A percentile compares a stretch with the other conserved stretches of the same genome.
Evolutionary conservation across 2,797 vertebrate genomes (phyloP).

Genomic region (Poecilia velifera): DNA sequence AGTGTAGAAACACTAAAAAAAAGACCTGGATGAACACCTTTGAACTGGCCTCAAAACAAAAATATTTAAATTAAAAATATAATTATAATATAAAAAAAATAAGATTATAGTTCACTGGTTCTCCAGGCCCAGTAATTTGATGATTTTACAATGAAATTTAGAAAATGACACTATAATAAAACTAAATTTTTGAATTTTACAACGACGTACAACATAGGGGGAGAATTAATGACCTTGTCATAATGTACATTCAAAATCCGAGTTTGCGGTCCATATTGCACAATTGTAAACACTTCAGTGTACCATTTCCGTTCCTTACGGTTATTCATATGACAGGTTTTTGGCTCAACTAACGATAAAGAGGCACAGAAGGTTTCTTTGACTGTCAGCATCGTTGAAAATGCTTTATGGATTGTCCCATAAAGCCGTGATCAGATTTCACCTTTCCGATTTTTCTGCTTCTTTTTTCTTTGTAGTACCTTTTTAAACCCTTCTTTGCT

Average conservation of each 20-base stretch:
- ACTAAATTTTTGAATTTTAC: constrained; percentile 7
- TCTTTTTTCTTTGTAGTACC: constrained; percentile 39
- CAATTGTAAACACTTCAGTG: constrained; percentile 75
- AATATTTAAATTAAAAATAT: constrained; percentile 50
- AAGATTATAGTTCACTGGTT: constrained; percentile 4
- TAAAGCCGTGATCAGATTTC: constrained; percentile 58
- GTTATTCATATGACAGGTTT: constrained; percentile 22
- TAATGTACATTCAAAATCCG: constrained; percentile 69
- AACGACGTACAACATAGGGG: constrained; percentile 23
- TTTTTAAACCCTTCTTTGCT: constrained; percentile 16
- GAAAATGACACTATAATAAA: constrained; percentile 9
- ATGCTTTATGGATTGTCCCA: constrained; percentile 48
- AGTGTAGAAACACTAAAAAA: not conserved
- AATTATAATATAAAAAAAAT: constrained; percentile 16
- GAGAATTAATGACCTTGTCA: constrained; percentile 38
- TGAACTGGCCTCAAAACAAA: constrained; percentile 22
- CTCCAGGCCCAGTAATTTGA: constrained; percentile 27
- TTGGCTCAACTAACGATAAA: constrained; percentile 57
- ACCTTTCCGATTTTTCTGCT: constrained; percentile 60
- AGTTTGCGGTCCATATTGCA: constrained; percentile 79
- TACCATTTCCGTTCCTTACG: constrained; percentile 56
- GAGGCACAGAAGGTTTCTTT: constrained; percentile 63
- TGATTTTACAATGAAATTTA: constrained; percentile 32
- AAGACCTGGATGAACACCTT: not conserved
- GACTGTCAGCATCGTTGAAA: constrained; percentile 31